These are phyloP conservation scores for Melolontha melolontha DNA, from an alignment of 2,888 invertebrate species.

Conservation along the genomic window DNA sequence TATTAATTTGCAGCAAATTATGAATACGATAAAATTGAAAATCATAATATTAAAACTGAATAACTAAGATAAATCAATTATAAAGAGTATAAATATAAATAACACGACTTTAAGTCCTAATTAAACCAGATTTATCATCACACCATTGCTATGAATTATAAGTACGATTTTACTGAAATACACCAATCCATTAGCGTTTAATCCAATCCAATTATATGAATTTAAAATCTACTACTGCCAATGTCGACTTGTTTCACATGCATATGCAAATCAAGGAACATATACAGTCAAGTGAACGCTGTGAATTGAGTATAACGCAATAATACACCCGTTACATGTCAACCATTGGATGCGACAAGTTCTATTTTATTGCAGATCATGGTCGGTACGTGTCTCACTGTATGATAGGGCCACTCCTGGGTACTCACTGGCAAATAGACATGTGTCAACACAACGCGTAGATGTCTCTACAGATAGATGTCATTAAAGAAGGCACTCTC, in stretches of 20 bases:
- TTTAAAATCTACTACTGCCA: conserved; percentile 22
- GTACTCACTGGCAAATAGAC: conserved; percentile 21
- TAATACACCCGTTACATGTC: conserved; percentile 3
- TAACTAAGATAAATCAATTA: conserved; percentile 34
- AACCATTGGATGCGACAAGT: conserved; percentile 20
- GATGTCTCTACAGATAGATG: conserved; percentile 33
- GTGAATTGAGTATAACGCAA: neutral
- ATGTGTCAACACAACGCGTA: conserved; percentile 36
- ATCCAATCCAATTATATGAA: conserved; percentile 35
- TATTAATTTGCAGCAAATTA: conserved; percentile 25
- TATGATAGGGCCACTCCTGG: conserved; percentile 28
- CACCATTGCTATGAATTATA: conserved; percentile 29
- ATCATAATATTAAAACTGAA: conserved; percentile 14
- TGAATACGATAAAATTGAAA: conserved; percentile 25
- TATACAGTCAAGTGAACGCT: neutral
- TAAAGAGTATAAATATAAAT: conserved; percentile 33
- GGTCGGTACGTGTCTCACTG: conserved; percentile 7
- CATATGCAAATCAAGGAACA: conserved; percentile 8
- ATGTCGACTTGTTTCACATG: conserved; percentile 4
- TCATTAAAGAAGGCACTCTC: conserved; percentile 26
- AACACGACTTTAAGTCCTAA: conserved; percentile 33
- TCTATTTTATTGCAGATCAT: conserved; percentile 31
- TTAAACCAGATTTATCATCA: conserved; percentile 35
- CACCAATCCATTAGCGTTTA: conserved; percentile 38
- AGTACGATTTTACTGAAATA: conserved; percentile 31